A percentile compares a stretch with the other conserved stretches of the same genome.
Evolutionary conservation across 2,113 vertebrate genomes (phyloP).

Genomic region (Calidris pugnax): DNA sequence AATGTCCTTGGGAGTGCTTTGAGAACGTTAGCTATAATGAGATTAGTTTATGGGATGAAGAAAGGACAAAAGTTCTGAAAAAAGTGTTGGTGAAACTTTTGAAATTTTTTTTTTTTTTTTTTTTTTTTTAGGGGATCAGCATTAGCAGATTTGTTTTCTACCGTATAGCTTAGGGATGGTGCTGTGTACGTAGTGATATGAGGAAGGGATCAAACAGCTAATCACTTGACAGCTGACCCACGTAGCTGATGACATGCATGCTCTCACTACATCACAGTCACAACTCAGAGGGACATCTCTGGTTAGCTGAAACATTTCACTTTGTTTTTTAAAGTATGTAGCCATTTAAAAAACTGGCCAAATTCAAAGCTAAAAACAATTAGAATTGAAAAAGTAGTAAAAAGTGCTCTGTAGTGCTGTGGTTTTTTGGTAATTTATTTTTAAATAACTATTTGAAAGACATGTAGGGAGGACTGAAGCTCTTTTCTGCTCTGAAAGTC

Average conservation of each 20-base stretch:
- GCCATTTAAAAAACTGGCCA: neutral
- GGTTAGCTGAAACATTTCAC: neutral
- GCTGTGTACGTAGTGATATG: neutral
- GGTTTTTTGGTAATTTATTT: neutral
- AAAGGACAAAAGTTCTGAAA: neutral
- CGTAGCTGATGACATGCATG: fast-evolving
- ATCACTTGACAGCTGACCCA: neutral
- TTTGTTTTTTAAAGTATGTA: neutral
- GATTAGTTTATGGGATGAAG: neutral
- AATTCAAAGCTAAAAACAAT: neutral
- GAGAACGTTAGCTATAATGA: neutral
- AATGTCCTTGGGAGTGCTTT: neutral
- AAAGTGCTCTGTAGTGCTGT: neutral
- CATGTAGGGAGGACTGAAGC: neutral
- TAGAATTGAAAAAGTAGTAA: neutral
- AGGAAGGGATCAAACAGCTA: neutral
- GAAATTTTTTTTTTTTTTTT: too few species aligned
- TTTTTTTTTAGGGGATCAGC: neutral
- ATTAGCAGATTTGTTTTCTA: neutral
- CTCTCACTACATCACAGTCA: neutral
- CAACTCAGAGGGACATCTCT: neutral
- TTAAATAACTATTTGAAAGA: neutral
- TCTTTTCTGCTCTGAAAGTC: neutral
- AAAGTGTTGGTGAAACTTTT: neutral
- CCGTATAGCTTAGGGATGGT: neutral